Percentiles rank a stretch among this genome's conserved stretches.
phyloP scores from a whole-genome alignment of 2,113 vertebrate species.

The Odontesthes bonariensis region DNA sequence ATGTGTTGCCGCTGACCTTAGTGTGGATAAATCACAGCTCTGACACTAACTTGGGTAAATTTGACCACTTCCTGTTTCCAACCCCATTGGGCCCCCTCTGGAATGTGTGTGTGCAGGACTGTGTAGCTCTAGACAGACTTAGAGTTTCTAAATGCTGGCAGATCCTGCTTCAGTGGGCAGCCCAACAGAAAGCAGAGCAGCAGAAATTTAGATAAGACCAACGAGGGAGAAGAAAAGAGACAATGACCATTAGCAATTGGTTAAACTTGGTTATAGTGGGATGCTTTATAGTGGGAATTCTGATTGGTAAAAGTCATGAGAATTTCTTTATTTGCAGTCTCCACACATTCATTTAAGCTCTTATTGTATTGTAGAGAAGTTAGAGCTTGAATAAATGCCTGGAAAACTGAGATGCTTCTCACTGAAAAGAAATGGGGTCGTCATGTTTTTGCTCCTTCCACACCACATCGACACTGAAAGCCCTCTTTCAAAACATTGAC shows the following conservation, averaged over 20 bases:
- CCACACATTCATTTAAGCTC: too few species aligned
- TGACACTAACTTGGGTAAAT: conserved; percentile 78
- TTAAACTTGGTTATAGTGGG: background rate
- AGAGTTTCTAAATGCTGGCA: conserved; percentile 77
- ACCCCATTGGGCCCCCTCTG: conserved; percentile 77
- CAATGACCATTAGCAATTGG: background rate
- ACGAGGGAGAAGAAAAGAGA: conserved; percentile 20
- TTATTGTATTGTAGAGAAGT: conserved; percentile 23
- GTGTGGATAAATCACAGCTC: conserved; percentile 72
- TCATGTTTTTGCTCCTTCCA: conserved; percentile 44
- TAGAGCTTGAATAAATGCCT: conserved; percentile 54
- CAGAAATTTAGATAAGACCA: conserved; percentile 33
- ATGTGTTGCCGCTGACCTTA: conserved; percentile 76
- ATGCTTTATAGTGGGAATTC: background rate
- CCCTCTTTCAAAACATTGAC: background rate
- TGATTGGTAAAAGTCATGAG: too few species aligned
- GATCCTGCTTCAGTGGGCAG: conserved; percentile 61
- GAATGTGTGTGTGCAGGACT: conserved; percentile 76
- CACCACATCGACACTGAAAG: conserved; percentile 13
- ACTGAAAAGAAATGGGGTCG: conserved; percentile 35
- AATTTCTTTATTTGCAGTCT: too few species aligned
- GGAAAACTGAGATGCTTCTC: conserved; percentile 59
- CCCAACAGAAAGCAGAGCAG: conserved; percentile 59
- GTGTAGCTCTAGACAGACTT: conserved; percentile 65
- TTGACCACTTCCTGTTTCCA: conserved; percentile 80